Conservation (phyloP, 2,113 vertebrate genomes). For the Sinocyclocheilus anshuiensis region DNA sequence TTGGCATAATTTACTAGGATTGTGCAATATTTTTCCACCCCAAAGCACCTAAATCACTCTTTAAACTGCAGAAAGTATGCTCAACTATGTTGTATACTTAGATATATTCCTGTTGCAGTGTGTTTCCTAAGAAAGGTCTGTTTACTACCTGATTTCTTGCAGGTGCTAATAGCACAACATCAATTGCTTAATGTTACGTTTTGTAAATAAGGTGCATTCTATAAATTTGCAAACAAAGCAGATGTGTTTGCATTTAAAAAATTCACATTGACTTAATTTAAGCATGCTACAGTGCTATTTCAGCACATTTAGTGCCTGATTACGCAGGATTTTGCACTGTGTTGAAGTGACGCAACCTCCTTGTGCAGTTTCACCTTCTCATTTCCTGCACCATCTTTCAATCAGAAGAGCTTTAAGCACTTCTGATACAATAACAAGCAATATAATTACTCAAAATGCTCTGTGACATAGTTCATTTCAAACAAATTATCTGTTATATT, state of each 20-base stretch:
- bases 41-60: background rate
- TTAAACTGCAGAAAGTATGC: background rate
- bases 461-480: slow-evolving; percentile 49
- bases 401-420: slow-evolving; percentile 35
- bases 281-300: background rate
- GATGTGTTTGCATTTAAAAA: background rate
- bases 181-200: background rate
- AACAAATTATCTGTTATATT: slow-evolving; percentile 51
- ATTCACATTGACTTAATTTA: background rate
- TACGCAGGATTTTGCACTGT: background rate
- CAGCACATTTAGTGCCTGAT: background rate
- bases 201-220: background rate
- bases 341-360: background rate
- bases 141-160: background rate
- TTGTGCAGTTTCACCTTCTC: background rate
- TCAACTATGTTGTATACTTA: background rate
- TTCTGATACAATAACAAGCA: slow-evolving; percentile 46
- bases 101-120: background rate
- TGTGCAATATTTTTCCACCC: background rate
- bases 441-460: slow-evolving; percentile 46
- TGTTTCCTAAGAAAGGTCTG: background rate
- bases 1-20: background rate
- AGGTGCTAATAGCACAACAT: background rate
- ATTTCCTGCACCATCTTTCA: background rate
- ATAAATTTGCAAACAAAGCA: background rate